Evolutionary conservation across 2,888 invertebrate species (phyloP).

Genomic region (Andrena bucephala): DNA sequence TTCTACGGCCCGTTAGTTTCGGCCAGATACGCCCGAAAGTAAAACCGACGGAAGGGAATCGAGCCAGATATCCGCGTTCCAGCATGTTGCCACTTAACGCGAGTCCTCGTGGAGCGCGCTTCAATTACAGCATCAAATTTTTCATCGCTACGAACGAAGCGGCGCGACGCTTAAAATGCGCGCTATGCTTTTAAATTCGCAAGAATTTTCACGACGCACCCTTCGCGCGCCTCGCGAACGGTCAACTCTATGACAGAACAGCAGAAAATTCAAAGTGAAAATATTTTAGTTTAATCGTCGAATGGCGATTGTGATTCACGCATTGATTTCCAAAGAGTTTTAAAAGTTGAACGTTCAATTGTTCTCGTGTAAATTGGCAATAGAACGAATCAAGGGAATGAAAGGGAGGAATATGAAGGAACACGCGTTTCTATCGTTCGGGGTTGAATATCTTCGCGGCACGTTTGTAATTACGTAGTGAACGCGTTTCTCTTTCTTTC

Average conservation of each 20-base stretch:
- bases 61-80: neutral
- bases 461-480: neutral
- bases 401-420: neutral
- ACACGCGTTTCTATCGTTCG: neutral
- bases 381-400: neutral
- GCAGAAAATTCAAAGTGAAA: neutral
- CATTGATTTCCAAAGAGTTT: no score
- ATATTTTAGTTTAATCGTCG: neutral
- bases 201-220: no score
- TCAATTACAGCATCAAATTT: neutral
- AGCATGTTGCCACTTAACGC: neutral
- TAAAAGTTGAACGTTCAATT: neutral
- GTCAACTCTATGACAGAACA: no score
- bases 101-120: neutral
- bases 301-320: neutral
- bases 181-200: no score
- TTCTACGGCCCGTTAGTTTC: slow-evolving; percentile 56
- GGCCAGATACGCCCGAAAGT: slow-evolving; percentile 30
- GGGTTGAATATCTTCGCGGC: neutral
- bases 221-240: no score
- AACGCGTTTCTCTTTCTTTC: neutral
- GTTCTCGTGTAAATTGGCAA: neutral
- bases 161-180: neutral
- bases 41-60: slow-evolving; percentile 28
- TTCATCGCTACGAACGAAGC: neutral